Evolutionary conservation across 1,140 invertebrate species (phyloP).

Genomic region (Heliconius eleuchia): DNA sequence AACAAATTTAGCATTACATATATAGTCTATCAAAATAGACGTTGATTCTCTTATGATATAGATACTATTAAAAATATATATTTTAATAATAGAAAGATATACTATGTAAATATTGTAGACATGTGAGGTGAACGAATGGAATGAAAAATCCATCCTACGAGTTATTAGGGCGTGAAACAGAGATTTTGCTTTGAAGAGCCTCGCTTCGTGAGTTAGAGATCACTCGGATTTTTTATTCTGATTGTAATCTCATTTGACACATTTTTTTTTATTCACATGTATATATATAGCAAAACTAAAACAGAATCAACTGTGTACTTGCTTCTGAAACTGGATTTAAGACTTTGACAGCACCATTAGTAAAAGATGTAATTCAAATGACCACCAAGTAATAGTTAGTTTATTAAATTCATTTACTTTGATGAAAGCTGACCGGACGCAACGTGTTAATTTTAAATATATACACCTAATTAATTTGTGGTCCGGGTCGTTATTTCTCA

Average conservation of each 20-base stretch:
- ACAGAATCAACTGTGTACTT: not conserved
- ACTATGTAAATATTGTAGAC: not conserved
- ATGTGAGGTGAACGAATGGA: not conserved
- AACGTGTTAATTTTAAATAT: not conserved
- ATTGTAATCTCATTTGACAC: not conserved
- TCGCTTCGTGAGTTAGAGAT: conserved; percentile 6
- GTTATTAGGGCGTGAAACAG: conserved; percentile 2
- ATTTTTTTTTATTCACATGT: not conserved
- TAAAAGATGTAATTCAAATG: not conserved
- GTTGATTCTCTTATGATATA: too few species aligned
- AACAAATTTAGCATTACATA: too few species aligned
- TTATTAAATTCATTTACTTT: not conserved
- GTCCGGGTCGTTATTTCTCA: not conserved
- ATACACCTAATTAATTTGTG: not conserved
- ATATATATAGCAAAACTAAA: not conserved
- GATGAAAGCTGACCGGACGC: not conserved
- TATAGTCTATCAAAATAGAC: too few species aligned
- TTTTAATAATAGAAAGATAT: not conserved
- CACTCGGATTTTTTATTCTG: conserved; percentile 5
- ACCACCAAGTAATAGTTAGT: not conserved
- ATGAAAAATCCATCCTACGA: not conserved
- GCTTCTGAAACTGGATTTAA: not conserved
- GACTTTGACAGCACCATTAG: not conserved
- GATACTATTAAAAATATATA: not conserved
- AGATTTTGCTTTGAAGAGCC: conserved; percentile 1